A percentile compares a stretch with the other conserved stretches of the same genome.
Conservation (phyloP, 2,113 vertebrate genomes). For the Haemorhous mexicanus region DNA sequence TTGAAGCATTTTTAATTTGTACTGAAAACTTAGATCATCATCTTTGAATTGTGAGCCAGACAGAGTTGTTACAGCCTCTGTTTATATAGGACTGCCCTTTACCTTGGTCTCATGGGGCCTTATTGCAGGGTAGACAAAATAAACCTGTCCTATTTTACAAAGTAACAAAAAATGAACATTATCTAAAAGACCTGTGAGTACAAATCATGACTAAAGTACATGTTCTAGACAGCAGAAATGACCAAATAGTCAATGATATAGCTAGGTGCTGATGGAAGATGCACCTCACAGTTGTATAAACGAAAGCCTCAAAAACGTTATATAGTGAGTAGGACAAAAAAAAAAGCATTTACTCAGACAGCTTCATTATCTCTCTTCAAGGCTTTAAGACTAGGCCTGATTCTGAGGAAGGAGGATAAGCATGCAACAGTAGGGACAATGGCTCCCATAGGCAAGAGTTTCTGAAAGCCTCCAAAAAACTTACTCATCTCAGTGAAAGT, state of each 20-base stretch:
- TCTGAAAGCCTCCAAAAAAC: background rate
- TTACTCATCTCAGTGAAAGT: background rate
- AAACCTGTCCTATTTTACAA: background rate
- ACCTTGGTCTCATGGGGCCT: background rate
- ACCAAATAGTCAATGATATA: background rate
- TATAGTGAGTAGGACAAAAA: background rate
- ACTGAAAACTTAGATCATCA: background rate
- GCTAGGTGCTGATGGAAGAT: background rate
- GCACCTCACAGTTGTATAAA: background rate
- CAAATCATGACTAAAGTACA: background rate
- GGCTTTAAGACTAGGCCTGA: background rate
- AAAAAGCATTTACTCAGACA: background rate
- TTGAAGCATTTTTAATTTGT: background rate
- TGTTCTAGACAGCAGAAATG: background rate
- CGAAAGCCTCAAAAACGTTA: background rate
- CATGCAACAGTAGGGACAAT: background rate
- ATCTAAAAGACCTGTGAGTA: background rate
- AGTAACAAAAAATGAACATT: background rate
- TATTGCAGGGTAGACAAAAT: background rate
- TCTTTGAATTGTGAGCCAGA: background rate
- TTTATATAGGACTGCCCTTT: background rate
- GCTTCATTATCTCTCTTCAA: background rate
- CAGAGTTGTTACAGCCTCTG: background rate
- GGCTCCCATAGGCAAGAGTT: background rate
- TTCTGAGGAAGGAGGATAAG: background rate